phyloP scores from a whole-genome alignment of 2,888 invertebrate species.

The Diplolepis rosae region DNA sequence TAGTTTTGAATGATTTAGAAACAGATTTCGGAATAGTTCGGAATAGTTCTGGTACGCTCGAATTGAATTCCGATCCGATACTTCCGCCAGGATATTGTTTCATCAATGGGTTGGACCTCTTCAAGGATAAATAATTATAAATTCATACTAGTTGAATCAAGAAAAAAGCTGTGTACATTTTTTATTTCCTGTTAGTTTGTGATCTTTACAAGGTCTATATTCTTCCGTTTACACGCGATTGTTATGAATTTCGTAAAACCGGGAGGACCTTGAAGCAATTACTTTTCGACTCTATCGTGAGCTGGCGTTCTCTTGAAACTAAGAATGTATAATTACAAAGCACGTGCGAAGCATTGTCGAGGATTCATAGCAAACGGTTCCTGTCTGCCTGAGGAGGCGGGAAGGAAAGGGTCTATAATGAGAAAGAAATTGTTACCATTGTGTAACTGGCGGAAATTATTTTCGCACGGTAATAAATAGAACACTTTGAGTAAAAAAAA shows the following conservation, averaged over 20 bases:
- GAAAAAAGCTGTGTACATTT: no score
- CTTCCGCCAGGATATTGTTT: no score
- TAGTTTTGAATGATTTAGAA: no score
- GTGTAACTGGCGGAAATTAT: slow-evolving; percentile 3
- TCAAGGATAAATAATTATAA: no score
- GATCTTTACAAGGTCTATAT: not conserved
- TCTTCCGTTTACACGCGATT: slow-evolving; percentile 12
- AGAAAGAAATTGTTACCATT: slow-evolving; percentile 16
- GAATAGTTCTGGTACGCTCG: no score
- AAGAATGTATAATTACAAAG: slow-evolving; percentile 29
- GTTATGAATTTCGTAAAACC: slow-evolving; percentile 14
- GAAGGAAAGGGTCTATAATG: not conserved
- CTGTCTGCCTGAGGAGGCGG: not conserved
- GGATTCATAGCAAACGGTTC: not conserved
- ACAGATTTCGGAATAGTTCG: no score
- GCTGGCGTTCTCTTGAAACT: slow-evolving; percentile 21
- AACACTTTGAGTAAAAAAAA: not conserved
- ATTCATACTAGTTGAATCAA: no score
- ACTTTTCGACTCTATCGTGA: slow-evolving; percentile 23
- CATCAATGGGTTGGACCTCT: no score
- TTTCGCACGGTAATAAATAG: slow-evolving; percentile 13
- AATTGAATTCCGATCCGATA: no score
- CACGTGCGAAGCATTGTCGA: slow-evolving; percentile 15
- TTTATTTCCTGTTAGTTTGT: slow-evolving; percentile 17
- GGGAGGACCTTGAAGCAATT: not conserved